These are phyloP conservation scores for Leptothorax acervorum DNA, from an alignment of 2,888 invertebrate species.

Conservation along the genomic window DNA sequence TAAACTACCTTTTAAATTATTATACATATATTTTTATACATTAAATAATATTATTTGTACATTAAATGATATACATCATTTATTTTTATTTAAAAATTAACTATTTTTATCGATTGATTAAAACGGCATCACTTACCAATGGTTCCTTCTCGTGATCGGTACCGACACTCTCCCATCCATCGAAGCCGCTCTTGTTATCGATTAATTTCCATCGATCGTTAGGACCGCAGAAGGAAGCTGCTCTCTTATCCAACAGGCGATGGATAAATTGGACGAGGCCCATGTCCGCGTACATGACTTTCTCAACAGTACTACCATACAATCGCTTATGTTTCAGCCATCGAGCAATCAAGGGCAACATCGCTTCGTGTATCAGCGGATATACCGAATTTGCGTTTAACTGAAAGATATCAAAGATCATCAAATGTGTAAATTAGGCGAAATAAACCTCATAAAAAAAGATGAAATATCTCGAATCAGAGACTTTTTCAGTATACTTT, in stretches of 20 bases:
- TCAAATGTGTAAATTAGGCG: not conserved
- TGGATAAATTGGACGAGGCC: constrained; percentile 87
- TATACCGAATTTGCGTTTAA: constrained; percentile 87
- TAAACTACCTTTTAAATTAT: not conserved
- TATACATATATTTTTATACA: not conserved
- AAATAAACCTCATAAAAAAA: not conserved
- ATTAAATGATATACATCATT: not conserved
- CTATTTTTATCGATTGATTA: not conserved
- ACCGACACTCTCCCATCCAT: constrained; percentile 88
- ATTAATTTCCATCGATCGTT: constrained; percentile 87
- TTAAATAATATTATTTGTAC: not conserved
- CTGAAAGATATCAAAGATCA: constrained; percentile 63
- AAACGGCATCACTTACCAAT: constrained; percentile 77
- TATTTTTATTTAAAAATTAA: not conserved
- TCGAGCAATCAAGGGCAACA: constrained; percentile 88
- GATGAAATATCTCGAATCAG: not conserved
- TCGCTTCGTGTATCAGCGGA: constrained; percentile 90
- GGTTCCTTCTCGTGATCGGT: constrained; percentile 87
- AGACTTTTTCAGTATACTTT: not conserved
- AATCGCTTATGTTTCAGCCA: constrained; percentile 89
- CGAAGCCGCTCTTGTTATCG: constrained; percentile 85
- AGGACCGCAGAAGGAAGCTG: constrained; percentile 86
- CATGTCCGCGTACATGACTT: constrained; percentile 88
- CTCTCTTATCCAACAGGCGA: constrained; percentile 87
- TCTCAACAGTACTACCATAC: constrained; percentile 86